Conservation (phyloP, 2,113 vertebrate genomes). For the Chaenocephalus aceratus region DNA sequence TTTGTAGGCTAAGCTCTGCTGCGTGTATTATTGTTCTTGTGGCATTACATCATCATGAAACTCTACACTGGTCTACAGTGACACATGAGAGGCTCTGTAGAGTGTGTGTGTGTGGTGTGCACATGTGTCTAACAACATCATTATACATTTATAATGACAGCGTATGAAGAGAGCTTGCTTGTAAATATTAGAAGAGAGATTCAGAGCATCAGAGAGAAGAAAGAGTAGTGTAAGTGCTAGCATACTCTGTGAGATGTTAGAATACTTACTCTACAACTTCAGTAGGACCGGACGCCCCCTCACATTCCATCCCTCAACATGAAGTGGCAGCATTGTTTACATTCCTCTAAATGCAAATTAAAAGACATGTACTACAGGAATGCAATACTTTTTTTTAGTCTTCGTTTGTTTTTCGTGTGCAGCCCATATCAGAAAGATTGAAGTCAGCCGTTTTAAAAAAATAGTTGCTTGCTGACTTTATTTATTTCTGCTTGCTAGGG, state of each 20-base stretch:
- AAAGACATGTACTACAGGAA: too few relatives aligned
- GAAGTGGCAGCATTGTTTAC: neutral
- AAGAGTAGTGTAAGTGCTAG: neutral
- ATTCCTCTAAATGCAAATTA: too few relatives aligned
- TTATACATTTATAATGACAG: slow-evolving; percentile 34
- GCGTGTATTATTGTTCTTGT: neutral
- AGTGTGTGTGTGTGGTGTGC: neutral
- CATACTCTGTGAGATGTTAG: neutral
- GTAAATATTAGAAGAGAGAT: neutral
- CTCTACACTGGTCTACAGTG: neutral
- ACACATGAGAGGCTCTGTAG: slow-evolving; percentile 13
- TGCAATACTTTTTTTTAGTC: too few relatives aligned
- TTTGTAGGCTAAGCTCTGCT: slow-evolving; percentile 1
- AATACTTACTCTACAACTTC: neutral
- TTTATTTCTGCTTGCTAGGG: too few relatives aligned
- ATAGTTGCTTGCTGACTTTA: too few relatives aligned
- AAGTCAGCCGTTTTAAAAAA: too few relatives aligned
- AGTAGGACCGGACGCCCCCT: neutral
- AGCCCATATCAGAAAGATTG: too few relatives aligned
- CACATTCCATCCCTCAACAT: neutral
- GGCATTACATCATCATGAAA: slow-evolving; percentile 45
- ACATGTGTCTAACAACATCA: slow-evolving; percentile 20
- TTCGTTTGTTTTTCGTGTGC: too few relatives aligned
- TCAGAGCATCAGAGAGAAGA: neutral
- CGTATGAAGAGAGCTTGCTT: neutral